Evolutionary conservation across 2,797 vertebrate species (phyloP).

Genomic region (Lagodon rhomboides): DNA sequence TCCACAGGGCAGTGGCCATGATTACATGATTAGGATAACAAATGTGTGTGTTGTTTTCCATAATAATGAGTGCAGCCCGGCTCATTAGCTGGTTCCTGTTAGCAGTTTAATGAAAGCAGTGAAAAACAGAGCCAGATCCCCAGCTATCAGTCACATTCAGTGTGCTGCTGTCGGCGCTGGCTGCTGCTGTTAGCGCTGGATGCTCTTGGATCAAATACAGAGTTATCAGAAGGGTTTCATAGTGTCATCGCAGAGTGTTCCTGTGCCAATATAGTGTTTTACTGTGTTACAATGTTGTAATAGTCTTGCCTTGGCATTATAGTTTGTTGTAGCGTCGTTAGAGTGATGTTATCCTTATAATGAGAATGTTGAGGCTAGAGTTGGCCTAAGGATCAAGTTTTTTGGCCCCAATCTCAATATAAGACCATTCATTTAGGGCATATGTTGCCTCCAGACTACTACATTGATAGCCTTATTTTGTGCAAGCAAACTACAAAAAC

Average conservation of each 20-base stretch:
- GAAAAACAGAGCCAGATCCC: constrained; percentile 36
- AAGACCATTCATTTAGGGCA: too few relatives aligned
- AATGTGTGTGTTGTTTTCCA: constrained; percentile 66
- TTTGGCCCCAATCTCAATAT: too few relatives aligned
- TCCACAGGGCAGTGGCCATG: constrained; percentile 65
- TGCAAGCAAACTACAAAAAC: too few relatives aligned
- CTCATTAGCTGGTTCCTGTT: constrained; percentile 76
- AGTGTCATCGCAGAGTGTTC: background rate
- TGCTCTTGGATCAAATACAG: background rate
- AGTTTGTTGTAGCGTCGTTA: too few relatives aligned
- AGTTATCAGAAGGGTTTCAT: background rate
- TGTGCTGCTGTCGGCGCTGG: constrained; percentile 24
- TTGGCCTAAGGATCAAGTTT: too few relatives aligned
- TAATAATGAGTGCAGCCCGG: constrained; percentile 66
- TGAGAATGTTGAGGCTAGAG: too few relatives aligned
- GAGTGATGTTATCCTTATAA: too few relatives aligned
- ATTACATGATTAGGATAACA: constrained; percentile 71
- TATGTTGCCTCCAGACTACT: too few relatives aligned
- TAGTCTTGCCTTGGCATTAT: too few relatives aligned
- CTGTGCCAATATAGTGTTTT: too few relatives aligned
- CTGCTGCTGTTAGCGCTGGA: background rate
- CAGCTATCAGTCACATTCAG: constrained; percentile 60
- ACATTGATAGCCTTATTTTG: too few relatives aligned
- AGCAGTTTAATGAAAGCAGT: constrained; percentile 63
- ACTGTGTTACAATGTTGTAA: too few relatives aligned